These are phyloP conservation scores for Cryptocephalus primarius DNA, from an alignment of 2,888 invertebrate genomes.

Conservation along the genomic window DNA sequence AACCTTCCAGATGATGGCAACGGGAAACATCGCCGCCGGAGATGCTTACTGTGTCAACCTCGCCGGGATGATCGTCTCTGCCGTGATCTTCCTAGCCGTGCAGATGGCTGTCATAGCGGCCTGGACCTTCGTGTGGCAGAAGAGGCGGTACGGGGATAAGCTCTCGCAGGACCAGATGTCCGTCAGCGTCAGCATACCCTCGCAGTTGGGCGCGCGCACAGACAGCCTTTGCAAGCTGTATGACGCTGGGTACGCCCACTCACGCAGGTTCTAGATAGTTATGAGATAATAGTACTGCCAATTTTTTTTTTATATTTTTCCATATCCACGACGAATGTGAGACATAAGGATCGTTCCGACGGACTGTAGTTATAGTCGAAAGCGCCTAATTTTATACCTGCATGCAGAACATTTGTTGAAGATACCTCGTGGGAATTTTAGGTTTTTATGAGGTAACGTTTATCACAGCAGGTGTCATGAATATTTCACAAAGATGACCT, in stretches of 20 bases:
- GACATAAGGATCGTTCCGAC: too few relatives aligned
- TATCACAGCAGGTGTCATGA: too few relatives aligned
- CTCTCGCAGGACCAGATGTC: constrained; percentile 52
- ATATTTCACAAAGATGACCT: too few relatives aligned
- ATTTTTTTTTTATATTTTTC: too few relatives aligned
- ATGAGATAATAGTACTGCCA: too few relatives aligned
- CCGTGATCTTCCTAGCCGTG: constrained; percentile 73
- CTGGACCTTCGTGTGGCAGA: constrained; percentile 83
- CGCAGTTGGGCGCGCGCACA: constrained; percentile 47
- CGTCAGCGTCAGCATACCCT: constrained; percentile 53
- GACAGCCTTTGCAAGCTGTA: constrained; percentile 80
- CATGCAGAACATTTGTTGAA: too few relatives aligned
- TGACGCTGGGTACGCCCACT: constrained; percentile 56
- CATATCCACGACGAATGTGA: too few relatives aligned
- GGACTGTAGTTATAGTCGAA: too few relatives aligned
- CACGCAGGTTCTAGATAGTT: constrained; percentile 37
- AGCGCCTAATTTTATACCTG: too few relatives aligned
- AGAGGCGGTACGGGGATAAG: constrained; percentile 45
- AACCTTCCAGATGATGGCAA: constrained; percentile 49
- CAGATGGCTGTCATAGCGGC: constrained; percentile 80
- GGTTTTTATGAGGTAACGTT: too few relatives aligned
- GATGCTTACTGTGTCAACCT: constrained; percentile 61
- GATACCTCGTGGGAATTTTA: too few relatives aligned
- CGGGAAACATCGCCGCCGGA: constrained; percentile 37
- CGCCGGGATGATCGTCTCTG: constrained; percentile 73